Conservation (phyloP, 2,797 vertebrate species). For the Lacerta agilis region DNA sequence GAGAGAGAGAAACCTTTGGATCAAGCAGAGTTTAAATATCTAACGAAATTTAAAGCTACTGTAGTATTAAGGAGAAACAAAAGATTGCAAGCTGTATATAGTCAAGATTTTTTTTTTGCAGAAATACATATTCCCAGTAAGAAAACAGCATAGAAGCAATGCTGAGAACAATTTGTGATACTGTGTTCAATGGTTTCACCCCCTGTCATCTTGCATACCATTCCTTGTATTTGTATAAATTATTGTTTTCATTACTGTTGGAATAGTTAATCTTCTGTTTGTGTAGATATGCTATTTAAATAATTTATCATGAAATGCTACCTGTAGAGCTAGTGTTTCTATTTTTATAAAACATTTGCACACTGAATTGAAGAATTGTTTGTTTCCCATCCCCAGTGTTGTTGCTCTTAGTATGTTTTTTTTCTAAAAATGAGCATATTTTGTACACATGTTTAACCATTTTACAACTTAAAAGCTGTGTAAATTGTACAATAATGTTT, state of each 20-base stretch:
- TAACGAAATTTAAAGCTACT: constrained; percentile 87
- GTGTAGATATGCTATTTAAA: constrained; percentile 99
- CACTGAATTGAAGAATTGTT: constrained; percentile 94
- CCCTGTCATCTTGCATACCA: constrained; percentile 82
- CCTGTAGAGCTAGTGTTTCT: constrained; percentile 93
- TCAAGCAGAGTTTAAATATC: constrained; percentile 87
- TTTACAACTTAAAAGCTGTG: constrained; percentile 87
- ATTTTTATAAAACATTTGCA: constrained; percentile 99
- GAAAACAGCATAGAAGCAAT: constrained; percentile 83
- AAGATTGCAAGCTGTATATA: constrained; percentile 91
- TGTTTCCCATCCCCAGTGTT: constrained; percentile 78
- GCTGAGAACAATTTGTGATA: constrained; percentile 77
- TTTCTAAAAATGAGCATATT: constrained; percentile 87
- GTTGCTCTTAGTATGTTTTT: constrained; percentile 80
- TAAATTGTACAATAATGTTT: constrained; percentile 88
- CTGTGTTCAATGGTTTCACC: constrained; percentile 74
- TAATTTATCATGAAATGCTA: constrained; percentile 99
- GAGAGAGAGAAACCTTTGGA: constrained; percentile 78
- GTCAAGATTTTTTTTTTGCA: constrained; percentile 86
- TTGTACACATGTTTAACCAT: constrained; percentile 92
- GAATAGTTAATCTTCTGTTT: constrained; percentile 89
- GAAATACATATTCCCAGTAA: constrained; percentile 80
- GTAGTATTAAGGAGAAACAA: constrained; percentile 80
- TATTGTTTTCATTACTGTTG: constrained; percentile 92
- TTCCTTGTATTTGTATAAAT: constrained; percentile 94